phyloP scores from a whole-genome alignment of 1,140 invertebrate species.

The Caenorhabditis tropicalis region DNA sequence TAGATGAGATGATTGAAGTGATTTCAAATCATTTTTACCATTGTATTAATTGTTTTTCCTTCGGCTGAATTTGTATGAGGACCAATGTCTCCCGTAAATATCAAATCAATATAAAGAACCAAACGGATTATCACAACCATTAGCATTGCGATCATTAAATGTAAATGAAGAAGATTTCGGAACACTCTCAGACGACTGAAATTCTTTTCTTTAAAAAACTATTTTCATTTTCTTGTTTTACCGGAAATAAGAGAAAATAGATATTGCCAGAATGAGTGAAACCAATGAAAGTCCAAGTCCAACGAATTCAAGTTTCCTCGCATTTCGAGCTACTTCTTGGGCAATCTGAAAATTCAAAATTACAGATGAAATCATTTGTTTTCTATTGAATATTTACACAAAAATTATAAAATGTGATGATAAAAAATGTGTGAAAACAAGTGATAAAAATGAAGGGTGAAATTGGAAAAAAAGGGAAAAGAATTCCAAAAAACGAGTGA shows the following conservation, averaged over 20 bases:
- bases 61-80: conserved; percentile 35
- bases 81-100: conserved; percentile 72
- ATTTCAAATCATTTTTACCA: conserved; percentile 75
- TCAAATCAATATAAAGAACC: conserved; percentile 85
- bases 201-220: no score
- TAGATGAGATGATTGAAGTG: no score
- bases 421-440: neutral
- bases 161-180: conserved; percentile 85
- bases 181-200: conserved; percentile 83
- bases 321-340: conserved; percentile 80
- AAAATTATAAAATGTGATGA: neutral
- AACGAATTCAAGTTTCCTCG: conserved; percentile 82
- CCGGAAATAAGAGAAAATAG: conserved; percentile 84
- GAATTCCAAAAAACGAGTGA: neutral
- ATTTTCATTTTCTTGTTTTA: no score
- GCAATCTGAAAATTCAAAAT: conserved; percentile 73
- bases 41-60: conserved; percentile 78
- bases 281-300: conserved; percentile 83
- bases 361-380: neutral
- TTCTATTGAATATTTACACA: neutral
- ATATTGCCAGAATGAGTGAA: conserved; percentile 80
- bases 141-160: conserved; percentile 85
- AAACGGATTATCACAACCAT: conserved; percentile 84
- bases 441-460: neutral
- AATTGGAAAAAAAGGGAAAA: neutral